These are phyloP conservation scores for Tetranychus piercei DNA, from an alignment of 2,888 invertebrate species.

Conservation along the genomic window DNA sequence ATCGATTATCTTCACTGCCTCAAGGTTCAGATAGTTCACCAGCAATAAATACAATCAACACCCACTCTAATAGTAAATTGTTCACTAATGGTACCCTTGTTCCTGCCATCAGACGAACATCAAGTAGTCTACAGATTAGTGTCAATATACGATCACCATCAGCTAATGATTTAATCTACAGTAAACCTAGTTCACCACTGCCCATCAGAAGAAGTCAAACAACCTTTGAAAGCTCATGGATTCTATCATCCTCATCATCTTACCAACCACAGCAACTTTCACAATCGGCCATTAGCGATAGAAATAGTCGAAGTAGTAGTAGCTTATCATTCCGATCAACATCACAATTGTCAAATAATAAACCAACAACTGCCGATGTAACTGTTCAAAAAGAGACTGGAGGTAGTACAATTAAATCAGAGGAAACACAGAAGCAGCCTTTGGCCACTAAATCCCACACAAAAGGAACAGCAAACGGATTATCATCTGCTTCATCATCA, in stretches of 20 bases:
- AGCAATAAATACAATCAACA: not conserved
- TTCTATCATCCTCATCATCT: not conserved
- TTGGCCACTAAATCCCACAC: no score
- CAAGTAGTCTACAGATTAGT: not conserved
- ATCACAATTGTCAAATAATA: not conserved
- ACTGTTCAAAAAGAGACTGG: not conserved
- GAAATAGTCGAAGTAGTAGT: not conserved
- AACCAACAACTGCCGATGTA: not conserved
- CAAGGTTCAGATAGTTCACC: not conserved
- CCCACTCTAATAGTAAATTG: not conserved
- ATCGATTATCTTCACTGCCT: not conserved
- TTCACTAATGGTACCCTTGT: not conserved
- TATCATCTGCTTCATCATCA: not conserved
- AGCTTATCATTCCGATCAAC: not conserved
- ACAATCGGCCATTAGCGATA: not conserved
- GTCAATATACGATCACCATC: not conserved
- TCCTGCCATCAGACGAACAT: not conserved
- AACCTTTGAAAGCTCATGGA: not conserved
- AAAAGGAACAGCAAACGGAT: no score
- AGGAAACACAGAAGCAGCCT: not conserved
- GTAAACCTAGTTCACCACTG: not conserved
- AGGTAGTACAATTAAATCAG: not conserved
- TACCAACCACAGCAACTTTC: not conserved
- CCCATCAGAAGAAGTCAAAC: not conserved
- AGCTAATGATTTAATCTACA: not conserved